These are phyloP conservation scores for Dromococcyx pavoninus DNA, from an alignment of 2,797 vertebrate species.

Conservation along the genomic window DNA sequence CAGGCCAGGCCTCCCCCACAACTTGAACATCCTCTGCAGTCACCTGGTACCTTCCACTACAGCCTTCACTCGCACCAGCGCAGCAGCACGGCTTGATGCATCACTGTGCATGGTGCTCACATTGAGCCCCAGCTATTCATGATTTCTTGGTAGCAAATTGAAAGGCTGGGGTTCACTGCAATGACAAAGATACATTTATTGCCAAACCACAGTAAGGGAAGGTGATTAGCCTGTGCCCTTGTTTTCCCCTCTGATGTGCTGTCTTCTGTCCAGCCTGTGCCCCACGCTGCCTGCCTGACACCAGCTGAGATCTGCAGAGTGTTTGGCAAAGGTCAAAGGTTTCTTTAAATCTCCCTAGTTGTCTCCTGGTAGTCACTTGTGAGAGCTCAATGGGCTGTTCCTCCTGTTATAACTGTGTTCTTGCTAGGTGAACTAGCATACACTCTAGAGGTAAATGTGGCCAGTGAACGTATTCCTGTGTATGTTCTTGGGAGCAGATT, in stretches of 20 bases:
- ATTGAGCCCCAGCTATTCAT: accelerated
- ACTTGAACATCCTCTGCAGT: neutral
- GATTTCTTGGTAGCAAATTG: neutral
- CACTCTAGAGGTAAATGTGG: neutral
- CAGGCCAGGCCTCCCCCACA: neutral
- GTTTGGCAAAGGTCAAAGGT: neutral
- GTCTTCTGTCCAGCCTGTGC: neutral
- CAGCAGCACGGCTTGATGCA: neutral
- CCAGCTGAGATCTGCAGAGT: neutral
- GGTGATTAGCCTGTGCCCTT: neutral
- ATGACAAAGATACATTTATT: neutral
- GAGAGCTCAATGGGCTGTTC: neutral
- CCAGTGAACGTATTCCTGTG: neutral
- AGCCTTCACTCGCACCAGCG: neutral
- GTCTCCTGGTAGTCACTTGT: neutral
- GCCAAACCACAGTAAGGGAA: neutral
- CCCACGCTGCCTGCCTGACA: neutral
- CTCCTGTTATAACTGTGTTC: neutral
- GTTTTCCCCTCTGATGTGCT: neutral
- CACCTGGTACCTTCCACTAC: neutral
- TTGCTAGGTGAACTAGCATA: neutral
- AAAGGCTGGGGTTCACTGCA: neutral
- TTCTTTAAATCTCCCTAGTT: neutral
- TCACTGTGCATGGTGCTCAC: neutral
- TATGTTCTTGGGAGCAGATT: neutral